A percentile compares a stretch with the other conserved stretches of the same genome.
phyloP scores from a whole-genome alignment of 1,140 invertebrate species.

The Adoxophyes honmai region DNA sequence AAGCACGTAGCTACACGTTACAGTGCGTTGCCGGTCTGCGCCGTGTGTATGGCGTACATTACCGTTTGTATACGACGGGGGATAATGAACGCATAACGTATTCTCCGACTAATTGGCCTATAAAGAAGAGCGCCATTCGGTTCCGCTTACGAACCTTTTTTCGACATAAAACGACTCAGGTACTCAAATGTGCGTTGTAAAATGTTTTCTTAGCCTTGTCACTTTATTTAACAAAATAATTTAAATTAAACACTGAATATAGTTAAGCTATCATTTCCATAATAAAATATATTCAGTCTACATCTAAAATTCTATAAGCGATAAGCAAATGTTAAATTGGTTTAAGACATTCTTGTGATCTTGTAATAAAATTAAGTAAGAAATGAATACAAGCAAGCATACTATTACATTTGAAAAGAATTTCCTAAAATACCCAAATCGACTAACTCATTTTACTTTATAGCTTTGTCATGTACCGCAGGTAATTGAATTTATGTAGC shows the following conservation, averaged over 20 bases:
- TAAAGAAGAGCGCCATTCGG: conserved; percentile 40
- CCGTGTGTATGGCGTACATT: conserved; percentile 16
- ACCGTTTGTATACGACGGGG: conserved; percentile 27
- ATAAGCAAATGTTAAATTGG: too few relatives aligned
- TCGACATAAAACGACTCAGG: conserved; percentile 25
- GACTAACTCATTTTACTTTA: too few relatives aligned
- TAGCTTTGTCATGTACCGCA: too few relatives aligned
- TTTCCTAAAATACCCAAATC: background rate
- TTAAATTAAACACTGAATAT: too few relatives aligned
- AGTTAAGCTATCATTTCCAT: too few relatives aligned
- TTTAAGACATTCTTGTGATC: too few relatives aligned
- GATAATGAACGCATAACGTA: conserved; percentile 43
- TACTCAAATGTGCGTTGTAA: conserved; percentile 17
- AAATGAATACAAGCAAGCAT: too few relatives aligned
- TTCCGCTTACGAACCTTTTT: conserved; percentile 31
- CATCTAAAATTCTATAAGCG: too few relatives aligned
- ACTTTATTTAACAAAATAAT: background rate
- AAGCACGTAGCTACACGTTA: background rate
- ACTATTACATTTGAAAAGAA: too few relatives aligned
- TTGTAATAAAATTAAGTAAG: too few relatives aligned
- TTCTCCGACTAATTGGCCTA: conserved; percentile 51
- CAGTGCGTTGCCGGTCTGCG: background rate
- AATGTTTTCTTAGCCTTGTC: conserved; percentile 18
- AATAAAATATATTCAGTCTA: too few relatives aligned
- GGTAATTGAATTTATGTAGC: too few relatives aligned